A percentile compares a stretch with the other conserved stretches of the same genome.
Evolutionary conservation across 2,888 invertebrate genomes (phyloP).

Genomic region (Chalcis sispes): DNA sequence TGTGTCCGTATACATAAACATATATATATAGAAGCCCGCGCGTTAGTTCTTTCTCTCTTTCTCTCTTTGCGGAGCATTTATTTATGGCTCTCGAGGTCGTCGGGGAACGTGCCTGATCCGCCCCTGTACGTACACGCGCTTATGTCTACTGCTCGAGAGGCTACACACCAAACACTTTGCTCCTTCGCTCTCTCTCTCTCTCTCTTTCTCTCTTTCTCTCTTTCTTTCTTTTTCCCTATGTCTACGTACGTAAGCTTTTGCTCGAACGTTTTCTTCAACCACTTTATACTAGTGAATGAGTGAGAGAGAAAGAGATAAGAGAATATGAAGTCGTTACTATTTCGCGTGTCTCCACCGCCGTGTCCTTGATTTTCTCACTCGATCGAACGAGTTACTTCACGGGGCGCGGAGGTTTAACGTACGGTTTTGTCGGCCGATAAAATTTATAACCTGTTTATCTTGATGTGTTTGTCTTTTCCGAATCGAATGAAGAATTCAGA

Average conservation of each 20-base stretch:
- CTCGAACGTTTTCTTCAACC: background rate
- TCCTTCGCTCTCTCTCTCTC: background rate
- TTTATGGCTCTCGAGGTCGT: constrained; percentile 75
- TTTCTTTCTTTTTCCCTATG: background rate
- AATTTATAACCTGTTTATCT: constrained; percentile 49
- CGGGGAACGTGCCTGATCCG: constrained; percentile 71
- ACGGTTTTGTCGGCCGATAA: constrained; percentile 11
- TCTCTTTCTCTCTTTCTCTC: constrained; percentile 1
- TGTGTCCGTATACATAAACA: constrained; percentile 1
- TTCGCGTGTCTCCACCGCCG: constrained; percentile 51
- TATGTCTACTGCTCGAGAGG: background rate
- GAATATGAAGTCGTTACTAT: constrained; percentile 67
- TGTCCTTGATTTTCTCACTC: constrained; percentile 61
- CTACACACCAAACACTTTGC: constrained; percentile 16
- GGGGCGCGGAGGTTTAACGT: constrained; percentile 27
- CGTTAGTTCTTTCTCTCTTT: too few relatives aligned
- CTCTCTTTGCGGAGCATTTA: constrained; percentile 73
- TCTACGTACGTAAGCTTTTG: background rate
- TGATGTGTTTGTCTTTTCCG: background rate
- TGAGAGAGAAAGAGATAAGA: background rate
- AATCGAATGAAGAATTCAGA: too few relatives aligned
- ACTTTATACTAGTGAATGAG: background rate
- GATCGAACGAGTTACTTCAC: background rate
- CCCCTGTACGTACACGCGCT: constrained; percentile 67
- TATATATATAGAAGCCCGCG: constrained; percentile 32